Evolutionary conservation across 2,797 vertebrate species (phyloP).

Genomic region (Poecilia picta): DNA sequence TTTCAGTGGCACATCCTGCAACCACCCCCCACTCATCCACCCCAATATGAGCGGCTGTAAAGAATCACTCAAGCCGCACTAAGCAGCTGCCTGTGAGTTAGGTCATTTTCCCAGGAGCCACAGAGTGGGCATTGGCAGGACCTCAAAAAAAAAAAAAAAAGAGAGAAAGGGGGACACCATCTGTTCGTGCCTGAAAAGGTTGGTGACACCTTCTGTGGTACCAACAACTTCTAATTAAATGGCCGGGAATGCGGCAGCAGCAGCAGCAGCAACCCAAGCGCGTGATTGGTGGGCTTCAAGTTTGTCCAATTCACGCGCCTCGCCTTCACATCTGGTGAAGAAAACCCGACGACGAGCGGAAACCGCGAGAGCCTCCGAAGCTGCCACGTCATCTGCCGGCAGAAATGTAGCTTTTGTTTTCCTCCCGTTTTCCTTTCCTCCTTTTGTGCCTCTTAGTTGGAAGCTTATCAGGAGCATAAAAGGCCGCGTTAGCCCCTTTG

Average conservation of each 20-base stretch:
- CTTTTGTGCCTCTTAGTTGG: conserved; percentile 60
- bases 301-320: conserved; percentile 42
- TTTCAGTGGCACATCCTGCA: conserved; percentile 89
- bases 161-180: conserved; percentile 87
- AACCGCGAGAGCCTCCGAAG: conserved; percentile 34
- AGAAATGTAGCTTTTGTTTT: conserved; percentile 29
- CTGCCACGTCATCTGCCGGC: conserved; percentile 18
- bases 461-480: conserved; percentile 66
- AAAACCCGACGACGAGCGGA: conserved; percentile 33
- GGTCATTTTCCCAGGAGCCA: conserved; percentile 99
- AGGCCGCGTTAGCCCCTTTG: conserved; percentile 66
- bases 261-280: conserved; percentile 80
- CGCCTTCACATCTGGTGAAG: conserved; percentile 68
- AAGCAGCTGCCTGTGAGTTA: conserved; percentile 98
- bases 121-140: conserved; percentile 97
- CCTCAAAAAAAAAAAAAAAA: conserved; percentile 85
- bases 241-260: conserved; percentile 89
- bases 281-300: conserved; percentile 83
- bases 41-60: conserved; percentile 94
- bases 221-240: conserved; percentile 98
- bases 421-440: conserved; percentile 13
- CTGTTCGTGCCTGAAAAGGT: conserved; percentile 96
- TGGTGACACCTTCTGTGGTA: conserved; percentile 99
- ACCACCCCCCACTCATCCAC: conserved; percentile 68
- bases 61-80: conserved; percentile 99